Evolutionary conservation across 2,113 vertebrate genomes (phyloP), one percentile per base, ranked within the genome.

Genomic region (Chionodraco myersi): DNA sequence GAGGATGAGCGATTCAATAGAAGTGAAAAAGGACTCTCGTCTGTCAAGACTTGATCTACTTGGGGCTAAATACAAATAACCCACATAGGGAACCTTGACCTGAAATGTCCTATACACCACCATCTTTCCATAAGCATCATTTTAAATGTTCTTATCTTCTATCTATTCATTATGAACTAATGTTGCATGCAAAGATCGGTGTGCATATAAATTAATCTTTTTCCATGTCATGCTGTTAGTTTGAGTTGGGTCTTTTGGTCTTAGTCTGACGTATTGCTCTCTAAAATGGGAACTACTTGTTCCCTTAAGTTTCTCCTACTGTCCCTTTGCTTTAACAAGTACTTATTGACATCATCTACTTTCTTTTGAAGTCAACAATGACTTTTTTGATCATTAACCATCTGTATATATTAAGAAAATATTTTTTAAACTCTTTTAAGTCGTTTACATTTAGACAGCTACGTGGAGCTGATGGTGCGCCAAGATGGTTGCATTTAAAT

Each of bases 21-120:
- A 72, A 18, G 53, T 65, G 6, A 53, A 71, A 71, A 68, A 48
- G 18, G 30, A 71, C 21, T 67, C 26, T 75, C 44, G 30, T 56
- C 60, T 72, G 59, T 69, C 6, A 72, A 21, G 72, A 64, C 44
- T 45, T 80, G 63, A 67, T 48, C 60, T 72, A 77, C 21, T 74
- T 53, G 14, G 41, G 26, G 21, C 72, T 88, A 80, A 88, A 88
- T 80, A 78, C 61, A 88, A 84, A 86, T 85, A 71, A 79, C 75
- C 81, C 57, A 82, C 47, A 76, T 76, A 76, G 48, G 69, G 30
- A 85, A 83, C 80, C 82, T 83, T 90, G 85, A 84, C 64, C 67
- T 77, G 54, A 64, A 68, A 58, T 49, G 10, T 56, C 23, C 56
- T n/a, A 65, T n/a, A 14, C 59, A 60, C 30, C 10, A 53, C 26